Evolutionary conservation across 2,888 invertebrate species (phyloP).

Genomic region (Chymomyza caudatula): DNA sequence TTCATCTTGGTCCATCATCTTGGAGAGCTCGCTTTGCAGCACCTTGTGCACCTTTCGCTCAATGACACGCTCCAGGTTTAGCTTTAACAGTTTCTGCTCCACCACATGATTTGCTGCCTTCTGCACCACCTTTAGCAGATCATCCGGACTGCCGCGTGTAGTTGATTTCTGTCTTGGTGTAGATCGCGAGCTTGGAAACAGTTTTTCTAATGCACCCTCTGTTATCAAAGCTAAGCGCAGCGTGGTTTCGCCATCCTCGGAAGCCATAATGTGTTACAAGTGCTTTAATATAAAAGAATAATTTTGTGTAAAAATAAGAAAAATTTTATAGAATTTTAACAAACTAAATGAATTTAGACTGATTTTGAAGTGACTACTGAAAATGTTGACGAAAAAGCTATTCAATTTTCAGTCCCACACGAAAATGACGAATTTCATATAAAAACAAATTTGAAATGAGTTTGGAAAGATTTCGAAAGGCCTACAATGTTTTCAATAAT

Average conservation of each 20-base stretch:
- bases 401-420: no score
- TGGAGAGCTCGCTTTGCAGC: neutral
- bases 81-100: constrained; percentile 19
- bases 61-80: constrained; percentile 21
- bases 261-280: constrained; percentile 1
- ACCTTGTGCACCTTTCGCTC: neutral
- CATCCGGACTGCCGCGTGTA: neutral
- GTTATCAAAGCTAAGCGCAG: constrained; percentile 45
- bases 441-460: no score
- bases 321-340: no score
- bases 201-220: constrained; percentile 35
- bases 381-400: no score
- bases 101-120: constrained; percentile 20
- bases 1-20: neutral
- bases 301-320: no score
- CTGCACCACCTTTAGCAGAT: constrained; percentile 21
- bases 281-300: no score
- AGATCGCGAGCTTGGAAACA: constrained; percentile 15
- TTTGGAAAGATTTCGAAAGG: no score
- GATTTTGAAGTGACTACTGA: no score
- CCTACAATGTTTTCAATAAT: no score
- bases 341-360: no score
- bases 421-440: no score
- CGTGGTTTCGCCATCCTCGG: constrained; percentile 24
- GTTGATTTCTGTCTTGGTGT: neutral